Conservation (phyloP, 2,888 invertebrate genomes). For the Seira musarum region DNA sequence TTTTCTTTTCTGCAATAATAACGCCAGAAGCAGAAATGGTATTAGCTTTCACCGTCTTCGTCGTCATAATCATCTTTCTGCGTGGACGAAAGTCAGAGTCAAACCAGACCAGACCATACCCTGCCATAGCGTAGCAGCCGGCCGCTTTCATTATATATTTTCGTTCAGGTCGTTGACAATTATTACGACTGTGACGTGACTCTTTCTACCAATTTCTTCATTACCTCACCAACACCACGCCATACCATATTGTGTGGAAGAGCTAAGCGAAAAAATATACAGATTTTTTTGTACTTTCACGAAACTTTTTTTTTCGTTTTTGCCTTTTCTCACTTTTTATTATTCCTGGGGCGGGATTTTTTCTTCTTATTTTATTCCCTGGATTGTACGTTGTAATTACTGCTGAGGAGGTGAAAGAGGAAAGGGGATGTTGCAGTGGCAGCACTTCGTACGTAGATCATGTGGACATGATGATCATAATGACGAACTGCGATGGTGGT, state of each 20-base stretch:
- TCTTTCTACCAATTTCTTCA: conserved; percentile 70
- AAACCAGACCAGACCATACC: too few relatives aligned
- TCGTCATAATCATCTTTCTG: not conserved
- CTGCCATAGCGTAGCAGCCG: conserved; percentile 7
- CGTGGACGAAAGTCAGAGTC: not conserved
- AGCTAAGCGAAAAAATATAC: not conserved
- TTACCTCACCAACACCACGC: conserved; percentile 64
- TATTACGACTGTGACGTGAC: conserved; percentile 70
- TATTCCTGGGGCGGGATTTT: conserved; percentile 61
- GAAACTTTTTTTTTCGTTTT: conserved; percentile 32
- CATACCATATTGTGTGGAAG: conserved; percentile 9
- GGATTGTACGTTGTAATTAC: conserved; percentile 57
- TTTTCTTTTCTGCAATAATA: not conserved
- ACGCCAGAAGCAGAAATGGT: conserved; percentile 1
- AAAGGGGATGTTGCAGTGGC: conserved; percentile 29
- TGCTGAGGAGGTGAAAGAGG: conserved; percentile 35
- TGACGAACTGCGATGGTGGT: conserved; percentile 34
- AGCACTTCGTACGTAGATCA: conserved; percentile 56
- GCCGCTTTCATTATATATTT: conserved; percentile 19
- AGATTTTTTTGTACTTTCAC: conserved; percentile 15
- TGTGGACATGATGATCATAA: conserved; percentile 46
- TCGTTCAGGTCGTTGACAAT: conserved; percentile 61
- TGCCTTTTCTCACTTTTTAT: conserved; percentile 48
- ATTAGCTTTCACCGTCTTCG: conserved; percentile 3
- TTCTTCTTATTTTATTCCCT: conserved; percentile 42